Evolutionary conservation across 2,797 vertebrate species (phyloP), one percentile per base, ranked within the genome.

Genomic region (Hydrocynus forskahlii): DNA sequence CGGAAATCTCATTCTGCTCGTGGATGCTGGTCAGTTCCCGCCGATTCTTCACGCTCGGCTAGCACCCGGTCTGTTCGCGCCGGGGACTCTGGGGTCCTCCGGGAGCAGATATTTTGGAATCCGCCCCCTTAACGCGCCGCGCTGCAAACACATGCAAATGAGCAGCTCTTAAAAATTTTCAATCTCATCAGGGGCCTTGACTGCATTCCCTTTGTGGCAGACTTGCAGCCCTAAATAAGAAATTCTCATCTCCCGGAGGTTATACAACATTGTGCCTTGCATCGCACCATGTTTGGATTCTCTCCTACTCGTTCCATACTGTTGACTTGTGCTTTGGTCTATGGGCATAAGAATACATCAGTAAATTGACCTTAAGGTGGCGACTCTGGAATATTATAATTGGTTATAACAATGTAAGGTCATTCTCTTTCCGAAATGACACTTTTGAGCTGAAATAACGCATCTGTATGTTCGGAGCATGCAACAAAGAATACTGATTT

Each of bases 1-100:
- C 82, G 88, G 87, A 86, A 95, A 91, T 88, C 86, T 87, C 87
- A 91, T 88, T 91, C 89, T 85, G 88, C 83, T 83, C 13, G 57
- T 89, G 89, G 87, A 88, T 86, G 81, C 87, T 86, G 80, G 76
- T 89, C 88, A 75, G 88, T 64, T 90, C 89, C 87, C 88, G 87
- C 75, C 64, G 85, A 93, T 93, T 92, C 88, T 87, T 87, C 88
- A 86, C 25, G 83, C 29, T 85, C 77, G 78, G 13, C 29, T 79
- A 86, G 55, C 92, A 88, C 81, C 81, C 78, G 78, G 87, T 62
- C 16, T 48, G 66, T 73, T 75, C 63, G 68, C 72, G 13, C 64
- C 63, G 54, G 81, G 50, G 74, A 77, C 73, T 82, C 71, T 48
- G 17, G 52, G 14, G 59, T 83, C 71, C 81, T 73, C 9, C 16